Conservation (phyloP, 2,797 vertebrate species). For the Enteromius mattozi region DNA sequence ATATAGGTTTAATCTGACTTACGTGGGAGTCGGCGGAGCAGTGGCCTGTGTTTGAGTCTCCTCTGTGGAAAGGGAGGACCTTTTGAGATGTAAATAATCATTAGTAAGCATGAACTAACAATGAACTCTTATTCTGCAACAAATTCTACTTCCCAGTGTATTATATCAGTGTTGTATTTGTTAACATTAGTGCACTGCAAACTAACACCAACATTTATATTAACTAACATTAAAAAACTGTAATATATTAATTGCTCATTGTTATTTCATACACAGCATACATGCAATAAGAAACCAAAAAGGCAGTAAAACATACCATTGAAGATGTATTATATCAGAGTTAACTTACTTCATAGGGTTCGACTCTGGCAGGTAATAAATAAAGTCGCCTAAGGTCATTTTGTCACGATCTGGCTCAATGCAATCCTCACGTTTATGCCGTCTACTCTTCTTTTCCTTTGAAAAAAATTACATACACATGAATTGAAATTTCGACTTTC, state of each 20-base stretch:
- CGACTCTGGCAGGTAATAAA: slow-evolving; percentile 89
- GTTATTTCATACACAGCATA: background rate
- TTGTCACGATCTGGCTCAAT: slow-evolving; percentile 84
- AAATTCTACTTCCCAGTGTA: background rate
- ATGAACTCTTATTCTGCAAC: background rate
- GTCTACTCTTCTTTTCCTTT: background rate
- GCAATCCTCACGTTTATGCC: background rate
- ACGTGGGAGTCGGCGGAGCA: slow-evolving; percentile 39
- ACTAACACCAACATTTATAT: background rate
- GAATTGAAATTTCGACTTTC: background rate
- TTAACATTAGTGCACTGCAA: background rate
- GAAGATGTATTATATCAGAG: background rate
- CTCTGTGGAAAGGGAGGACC: slow-evolving; percentile 31
- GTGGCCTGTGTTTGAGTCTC: slow-evolving; percentile 20
- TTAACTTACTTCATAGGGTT: slow-evolving; percentile 92
- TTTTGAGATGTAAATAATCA: slow-evolving; percentile 13
- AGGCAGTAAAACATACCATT: background rate
- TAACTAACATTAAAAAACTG: background rate
- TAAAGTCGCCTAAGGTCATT: slow-evolving; percentile 97
- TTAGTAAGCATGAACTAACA: background rate
- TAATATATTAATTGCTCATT: background rate
- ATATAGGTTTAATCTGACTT: slow-evolving; percentile 23
- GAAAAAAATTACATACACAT: slow-evolving; percentile 10
- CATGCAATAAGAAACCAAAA: background rate
- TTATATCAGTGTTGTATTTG: background rate